A percentile compares a stretch with the other conserved stretches of the same genome.
Conservation (phyloP, 2,113 vertebrate species). For the Nesospiza acunhae region DNA sequence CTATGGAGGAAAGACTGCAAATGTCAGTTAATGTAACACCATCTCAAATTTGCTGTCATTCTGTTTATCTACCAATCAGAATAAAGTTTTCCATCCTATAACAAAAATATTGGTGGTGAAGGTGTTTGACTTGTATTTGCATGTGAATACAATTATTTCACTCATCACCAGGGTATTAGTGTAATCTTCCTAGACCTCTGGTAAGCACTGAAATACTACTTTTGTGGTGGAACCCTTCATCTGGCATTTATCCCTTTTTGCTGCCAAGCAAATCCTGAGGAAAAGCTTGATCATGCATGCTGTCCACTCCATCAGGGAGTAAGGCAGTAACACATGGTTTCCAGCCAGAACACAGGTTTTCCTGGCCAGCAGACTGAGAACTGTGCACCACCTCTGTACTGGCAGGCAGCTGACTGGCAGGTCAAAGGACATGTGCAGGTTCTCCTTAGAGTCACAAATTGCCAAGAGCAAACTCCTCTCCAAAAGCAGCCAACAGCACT, state of each 20-base stretch:
- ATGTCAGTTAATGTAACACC: not conserved
- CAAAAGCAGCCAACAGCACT: accelerated
- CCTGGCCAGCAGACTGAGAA: not conserved
- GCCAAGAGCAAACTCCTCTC: not conserved
- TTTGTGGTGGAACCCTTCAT: not conserved
- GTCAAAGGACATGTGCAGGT: not conserved
- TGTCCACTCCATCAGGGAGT: too few relatives aligned
- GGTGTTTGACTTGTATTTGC: not conserved
- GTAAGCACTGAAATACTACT: not conserved
- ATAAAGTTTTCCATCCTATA: not conserved
- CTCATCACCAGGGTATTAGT: not conserved
- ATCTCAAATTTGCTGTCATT: not conserved
- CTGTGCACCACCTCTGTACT: not conserved
- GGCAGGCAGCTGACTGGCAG: not conserved
- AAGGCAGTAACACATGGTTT: not conserved
- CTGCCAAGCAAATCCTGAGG: not conserved
- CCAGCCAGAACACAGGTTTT: not conserved
- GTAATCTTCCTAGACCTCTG: not conserved
- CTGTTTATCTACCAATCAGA: not conserved
- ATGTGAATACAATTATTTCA: not conserved
- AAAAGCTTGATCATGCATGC: not conserved
- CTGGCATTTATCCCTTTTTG: not conserved
- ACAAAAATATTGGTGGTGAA: not conserved
- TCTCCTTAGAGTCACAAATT: not conserved
- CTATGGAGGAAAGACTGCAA: not conserved